Conservation (phyloP, 2,113 vertebrate species). For the Dendropsophus ebraccatus region DNA sequence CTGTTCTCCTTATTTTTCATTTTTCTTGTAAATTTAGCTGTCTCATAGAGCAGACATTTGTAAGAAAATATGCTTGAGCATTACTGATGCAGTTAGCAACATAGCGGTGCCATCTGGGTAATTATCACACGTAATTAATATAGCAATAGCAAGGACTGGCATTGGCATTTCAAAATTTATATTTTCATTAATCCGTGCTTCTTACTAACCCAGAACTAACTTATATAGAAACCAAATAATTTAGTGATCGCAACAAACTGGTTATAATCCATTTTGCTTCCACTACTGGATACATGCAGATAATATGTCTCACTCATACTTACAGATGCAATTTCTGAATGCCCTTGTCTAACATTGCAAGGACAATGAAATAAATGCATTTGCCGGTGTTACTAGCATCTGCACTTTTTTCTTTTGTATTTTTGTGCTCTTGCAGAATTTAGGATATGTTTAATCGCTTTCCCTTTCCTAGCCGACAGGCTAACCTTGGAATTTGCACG, state of each 20-base stretch:
- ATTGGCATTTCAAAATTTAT: not conserved
- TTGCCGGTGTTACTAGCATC: conserved; percentile 24
- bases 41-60: not conserved
- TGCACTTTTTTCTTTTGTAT: conserved; percentile 35
- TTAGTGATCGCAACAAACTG: not conserved
- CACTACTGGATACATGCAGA: conserved; percentile 11
- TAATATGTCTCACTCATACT: not conserved
- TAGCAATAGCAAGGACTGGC: not conserved
- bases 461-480: conserved; percentile 30
- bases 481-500: conserved; percentile 51
- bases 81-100: conserved; percentile 20
- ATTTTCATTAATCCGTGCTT: conserved; percentile 16
- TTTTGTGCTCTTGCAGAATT: conserved; percentile 36
- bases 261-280: not conserved
- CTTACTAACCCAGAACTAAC: not conserved
- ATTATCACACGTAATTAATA: conserved; percentile 26
- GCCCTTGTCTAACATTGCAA: conserved; percentile 32
- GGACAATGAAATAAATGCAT: conserved; percentile 38
- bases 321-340: conserved; percentile 22
- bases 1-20: not conserved
- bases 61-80: not conserved
- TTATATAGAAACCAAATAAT: not conserved
- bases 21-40: not conserved
- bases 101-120: conserved; percentile 40
- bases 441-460: conserved; percentile 50